These are phyloP conservation scores for Zoanthus solanderi DNA, from an alignment of 92 coral and sea anemone genomes.

Conservation along the genomic window DNA sequence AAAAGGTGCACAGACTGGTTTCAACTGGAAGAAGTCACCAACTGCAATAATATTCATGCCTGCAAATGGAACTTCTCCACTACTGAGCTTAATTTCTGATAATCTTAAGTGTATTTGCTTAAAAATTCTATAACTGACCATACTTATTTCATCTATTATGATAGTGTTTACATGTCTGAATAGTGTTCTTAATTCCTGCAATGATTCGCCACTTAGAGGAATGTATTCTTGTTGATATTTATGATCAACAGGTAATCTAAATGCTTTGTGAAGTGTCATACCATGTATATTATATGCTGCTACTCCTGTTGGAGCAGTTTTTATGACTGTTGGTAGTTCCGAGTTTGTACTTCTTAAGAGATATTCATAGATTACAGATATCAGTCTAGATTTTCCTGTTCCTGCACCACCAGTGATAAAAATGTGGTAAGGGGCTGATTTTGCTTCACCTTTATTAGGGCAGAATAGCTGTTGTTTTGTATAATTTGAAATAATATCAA, in stretches of 20 bases:
- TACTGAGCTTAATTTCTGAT: conserved; percentile 1
- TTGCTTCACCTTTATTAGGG: conserved; percentile 2
- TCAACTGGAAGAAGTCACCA: conserved; percentile 46
- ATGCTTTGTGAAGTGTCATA: neutral
- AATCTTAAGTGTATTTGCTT: conserved; percentile 12
- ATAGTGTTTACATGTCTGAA: neutral
- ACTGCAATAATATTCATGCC: conserved; percentile 26
- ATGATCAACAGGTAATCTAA: conserved; percentile 3
- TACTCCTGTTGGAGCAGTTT: conserved; percentile 35
- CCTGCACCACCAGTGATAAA: conserved; percentile 17
- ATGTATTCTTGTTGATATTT: neutral
- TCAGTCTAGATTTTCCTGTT: neutral
- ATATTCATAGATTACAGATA: neutral
- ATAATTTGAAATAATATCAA: conserved; percentile 6
- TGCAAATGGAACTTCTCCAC: conserved; percentile 8
- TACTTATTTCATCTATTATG: conserved; percentile 50
- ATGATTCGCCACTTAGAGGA: neutral
- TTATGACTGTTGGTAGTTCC: neutral
- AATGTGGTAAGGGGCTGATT: conserved; percentile 12
- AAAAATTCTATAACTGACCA: conserved; percentile 17
- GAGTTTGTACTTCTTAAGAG: neutral
- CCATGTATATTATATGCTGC: conserved; percentile 32
- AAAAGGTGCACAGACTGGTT: conserved; percentile 24
- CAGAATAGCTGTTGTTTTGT: conserved; percentile 10
- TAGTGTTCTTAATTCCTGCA: neutral